Evolutionary conservation across 1,140 invertebrate species (phyloP).

Genomic region (Centruroides vittatus): DNA sequence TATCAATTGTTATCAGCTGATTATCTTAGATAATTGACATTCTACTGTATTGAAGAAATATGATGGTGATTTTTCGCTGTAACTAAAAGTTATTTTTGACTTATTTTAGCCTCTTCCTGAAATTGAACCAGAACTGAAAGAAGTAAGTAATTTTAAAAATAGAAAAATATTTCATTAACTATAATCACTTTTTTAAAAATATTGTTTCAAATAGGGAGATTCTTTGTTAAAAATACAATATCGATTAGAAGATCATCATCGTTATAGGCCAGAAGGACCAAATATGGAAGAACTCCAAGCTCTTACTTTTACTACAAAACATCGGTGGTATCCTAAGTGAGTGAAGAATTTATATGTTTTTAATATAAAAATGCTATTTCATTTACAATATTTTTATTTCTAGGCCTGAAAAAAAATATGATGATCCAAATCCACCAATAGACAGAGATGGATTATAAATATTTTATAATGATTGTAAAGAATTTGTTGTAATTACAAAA

Average conservation of each 20-base stretch:
- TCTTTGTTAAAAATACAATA: constrained; percentile 45
- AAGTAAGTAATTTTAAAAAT: constrained; percentile 1
- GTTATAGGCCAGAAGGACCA: constrained; percentile 36
- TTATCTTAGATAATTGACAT: no score
- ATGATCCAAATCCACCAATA: no score
- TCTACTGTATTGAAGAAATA: no score
- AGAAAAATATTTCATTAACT: no score
- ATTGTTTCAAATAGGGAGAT: constrained; percentile 3
- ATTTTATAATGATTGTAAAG: no score
- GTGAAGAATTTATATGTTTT: not conserved
- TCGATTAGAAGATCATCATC: constrained; percentile 40
- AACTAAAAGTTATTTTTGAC: not conserved
- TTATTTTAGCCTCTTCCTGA: constrained; percentile 6
- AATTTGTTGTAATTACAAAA: no score
- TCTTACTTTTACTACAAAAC: constrained; percentile 59
- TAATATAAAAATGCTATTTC: no score
- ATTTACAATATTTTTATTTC: no score
- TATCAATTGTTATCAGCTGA: no score
- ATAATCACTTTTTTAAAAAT: no score
- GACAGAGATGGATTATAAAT: no score
- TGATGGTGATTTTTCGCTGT: not conserved
- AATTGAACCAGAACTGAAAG: constrained; percentile 1
- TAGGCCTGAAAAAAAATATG: no score
- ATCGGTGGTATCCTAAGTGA: constrained; percentile 42
- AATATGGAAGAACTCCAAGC: constrained; percentile 44